phyloP scores from a whole-genome alignment of 1,140 invertebrate species.

The Xylocopa sonorina region DNA sequence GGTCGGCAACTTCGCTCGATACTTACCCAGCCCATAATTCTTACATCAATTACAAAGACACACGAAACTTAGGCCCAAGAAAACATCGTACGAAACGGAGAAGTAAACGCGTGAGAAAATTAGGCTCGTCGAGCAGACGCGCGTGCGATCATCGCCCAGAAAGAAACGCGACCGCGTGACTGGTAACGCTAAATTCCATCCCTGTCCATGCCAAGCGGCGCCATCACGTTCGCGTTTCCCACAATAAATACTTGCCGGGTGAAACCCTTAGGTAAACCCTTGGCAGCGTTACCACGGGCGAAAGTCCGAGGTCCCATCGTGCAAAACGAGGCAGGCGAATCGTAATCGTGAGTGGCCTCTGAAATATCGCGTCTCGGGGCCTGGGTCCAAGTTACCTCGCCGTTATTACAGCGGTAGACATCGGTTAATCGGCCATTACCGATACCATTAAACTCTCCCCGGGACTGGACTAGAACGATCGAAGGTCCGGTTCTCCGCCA shows the following conservation, averaged over 20 bases:
- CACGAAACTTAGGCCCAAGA: too few relatives aligned
- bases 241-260: neutral
- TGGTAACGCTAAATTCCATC: too few relatives aligned
- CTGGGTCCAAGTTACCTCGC: neutral
- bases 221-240: neutral
- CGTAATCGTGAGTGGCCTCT: neutral
- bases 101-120: too few relatives aligned
- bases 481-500: neutral
- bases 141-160: too few relatives aligned
- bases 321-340: neutral
- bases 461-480: neutral
- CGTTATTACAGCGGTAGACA: neutral
- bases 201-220: neutral
- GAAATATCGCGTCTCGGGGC: neutral
- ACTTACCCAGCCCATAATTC: too few relatives aligned
- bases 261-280: neutral
- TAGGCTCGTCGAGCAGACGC: too few relatives aligned
- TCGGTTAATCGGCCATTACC: slow-evolving; percentile 30
- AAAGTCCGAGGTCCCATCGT: neutral
- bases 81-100: too few relatives aligned
- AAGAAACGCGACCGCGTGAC: neutral
- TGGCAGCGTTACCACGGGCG: too few relatives aligned
- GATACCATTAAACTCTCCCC: neutral
- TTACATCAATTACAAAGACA: too few relatives aligned
- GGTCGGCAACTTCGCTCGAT: too few relatives aligned